phyloP scores from a whole-genome alignment of 2,888 invertebrate genomes.

The Amblyjoppa proteus region DNA sequence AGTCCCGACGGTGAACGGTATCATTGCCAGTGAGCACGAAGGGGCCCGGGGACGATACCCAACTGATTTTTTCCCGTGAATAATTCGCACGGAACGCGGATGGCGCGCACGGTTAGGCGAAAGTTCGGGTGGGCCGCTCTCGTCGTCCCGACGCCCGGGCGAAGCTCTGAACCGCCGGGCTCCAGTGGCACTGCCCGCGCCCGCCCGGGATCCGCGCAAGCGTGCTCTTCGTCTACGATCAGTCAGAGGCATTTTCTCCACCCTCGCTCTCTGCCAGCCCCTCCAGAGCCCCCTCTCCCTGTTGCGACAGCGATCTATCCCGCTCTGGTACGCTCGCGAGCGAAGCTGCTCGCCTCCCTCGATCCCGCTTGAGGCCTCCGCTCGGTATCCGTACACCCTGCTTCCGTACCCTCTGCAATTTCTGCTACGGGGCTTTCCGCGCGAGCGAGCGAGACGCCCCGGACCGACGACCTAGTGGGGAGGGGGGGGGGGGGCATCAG shows the following conservation, averaged over 20 bases:
- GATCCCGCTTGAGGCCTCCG: constrained; percentile 49
- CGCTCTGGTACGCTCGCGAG: constrained; percentile 26
- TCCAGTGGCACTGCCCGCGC: constrained; percentile 84
- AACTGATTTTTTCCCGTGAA: constrained; percentile 34
- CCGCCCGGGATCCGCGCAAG: constrained; percentile 85
- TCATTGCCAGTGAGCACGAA: constrained; percentile 15
- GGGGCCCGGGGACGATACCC: not conserved
- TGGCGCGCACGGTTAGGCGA: constrained; percentile 66
- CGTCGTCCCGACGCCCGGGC: constrained; percentile 84
- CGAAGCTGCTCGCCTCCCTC: constrained; percentile 60
- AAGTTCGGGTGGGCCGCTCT: constrained; percentile 78
- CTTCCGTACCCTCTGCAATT: constrained; percentile 9
- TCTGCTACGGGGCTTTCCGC: constrained; percentile 15
- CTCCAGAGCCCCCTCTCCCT: constrained; percentile 21
- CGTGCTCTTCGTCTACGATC: constrained; percentile 81
- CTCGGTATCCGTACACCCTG: constrained; percentile 51
- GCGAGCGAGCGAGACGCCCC: constrained; percentile 32
- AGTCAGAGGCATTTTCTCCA: constrained; percentile 76
- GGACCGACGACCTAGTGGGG: not conserved
- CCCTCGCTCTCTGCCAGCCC: constrained; percentile 17
- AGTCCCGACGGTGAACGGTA: constrained; percentile 1
- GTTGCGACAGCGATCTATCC: constrained; percentile 51
- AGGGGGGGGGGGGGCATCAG: not conserved
- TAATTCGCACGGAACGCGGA: constrained; percentile 50
- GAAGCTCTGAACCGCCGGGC: constrained; percentile 85